These are phyloP conservation scores for Halisarca cf. caerulea DNA, from an alignment of 37 sponge, comb jelly and placozoan species.

Conservation along the genomic window DNA sequence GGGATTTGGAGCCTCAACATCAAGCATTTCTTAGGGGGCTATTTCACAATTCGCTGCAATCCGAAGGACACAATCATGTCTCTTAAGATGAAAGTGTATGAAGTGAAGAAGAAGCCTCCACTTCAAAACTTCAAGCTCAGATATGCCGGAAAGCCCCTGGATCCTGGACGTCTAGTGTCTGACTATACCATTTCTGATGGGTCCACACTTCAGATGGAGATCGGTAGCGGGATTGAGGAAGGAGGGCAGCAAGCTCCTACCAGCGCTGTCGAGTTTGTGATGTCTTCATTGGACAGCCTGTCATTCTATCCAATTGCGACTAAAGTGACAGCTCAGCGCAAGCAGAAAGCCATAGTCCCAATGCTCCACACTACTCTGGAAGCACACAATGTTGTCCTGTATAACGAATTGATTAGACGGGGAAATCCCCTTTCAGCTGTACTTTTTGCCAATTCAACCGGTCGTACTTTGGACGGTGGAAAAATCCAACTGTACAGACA, in stretches of 20 bases:
- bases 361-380: constrained; percentile 71
- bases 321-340: constrained; percentile 83
- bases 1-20: constrained; percentile 56
- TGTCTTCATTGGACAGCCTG: constrained; percentile 81
- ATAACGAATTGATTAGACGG: constrained; percentile 74
- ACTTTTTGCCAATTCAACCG: constrained; percentile 90
- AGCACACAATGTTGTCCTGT: constrained; percentile 78
- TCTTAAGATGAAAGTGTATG: constrained; percentile 62
- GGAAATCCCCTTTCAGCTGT: constrained; percentile 84
- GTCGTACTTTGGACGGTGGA: constrained; percentile 87
- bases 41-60: constrained; percentile 52
- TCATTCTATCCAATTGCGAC: constrained; percentile 84
- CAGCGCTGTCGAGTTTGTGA: constrained; percentile 50
- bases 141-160: constrained; percentile 77
- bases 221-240: neutral
- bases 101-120: constrained; percentile 42
- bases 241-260: neutral
- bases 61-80: constrained; percentile 74
- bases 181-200: constrained; percentile 83
- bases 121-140: constrained; percentile 54
- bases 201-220: constrained; percentile 55
- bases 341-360: constrained; percentile 91
- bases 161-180: constrained; percentile 77
- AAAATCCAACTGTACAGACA: constrained; percentile 59
- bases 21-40: constrained; percentile 42